Percentiles rank a stretch among this genome's conserved stretches.
These are phyloP conservation scores for Ricordea florida DNA, from an alignment of 92 coral and sea anemone species.

Conservation along the genomic window DNA sequence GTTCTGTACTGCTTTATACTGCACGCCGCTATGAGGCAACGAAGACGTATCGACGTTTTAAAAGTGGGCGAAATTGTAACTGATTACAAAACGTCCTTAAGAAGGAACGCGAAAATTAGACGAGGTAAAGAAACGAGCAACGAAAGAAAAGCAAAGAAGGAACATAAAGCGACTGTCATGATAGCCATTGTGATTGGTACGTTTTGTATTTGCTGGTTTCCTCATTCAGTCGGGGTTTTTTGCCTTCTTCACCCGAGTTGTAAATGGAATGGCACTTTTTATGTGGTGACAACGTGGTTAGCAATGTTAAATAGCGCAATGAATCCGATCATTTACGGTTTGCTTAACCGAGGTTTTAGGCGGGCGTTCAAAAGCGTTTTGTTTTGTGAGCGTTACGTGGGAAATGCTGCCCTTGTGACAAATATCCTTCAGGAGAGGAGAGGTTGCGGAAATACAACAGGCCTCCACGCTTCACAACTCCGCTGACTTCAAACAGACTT, in stretches of 20 bases:
- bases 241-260: constrained; percentile 61
- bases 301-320: constrained; percentile 84
- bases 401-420: constrained; percentile 6
- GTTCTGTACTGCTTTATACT: constrained; percentile 52
- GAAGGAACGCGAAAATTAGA: neutral
- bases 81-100: neutral
- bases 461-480: no score
- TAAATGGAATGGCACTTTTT: constrained; percentile 49
- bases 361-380: constrained; percentile 76
- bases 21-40: constrained; percentile 73
- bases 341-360: constrained; percentile 73
- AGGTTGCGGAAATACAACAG: constrained; percentile 2
- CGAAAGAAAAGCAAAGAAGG: constrained; percentile 40
- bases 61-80: constrained; percentile 68
- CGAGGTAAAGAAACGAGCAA: neutral
- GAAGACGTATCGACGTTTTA: constrained; percentile 47
- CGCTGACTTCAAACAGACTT: no score
- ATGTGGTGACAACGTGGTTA: constrained; percentile 79
- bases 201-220: constrained; percentile 83
- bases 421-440: constrained; percentile 3
- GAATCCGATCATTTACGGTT: constrained; percentile 73
- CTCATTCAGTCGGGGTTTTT: constrained; percentile 73
- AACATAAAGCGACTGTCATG: constrained; percentile 77
- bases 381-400: constrained; percentile 46
- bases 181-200: constrained; percentile 76